A percentile compares a stretch with the other conserved stretches of the same genome.
Evolutionary conservation across 92 coral and sea anemone genomes (phyloP).

Genomic region (Bergia sp.): DNA sequence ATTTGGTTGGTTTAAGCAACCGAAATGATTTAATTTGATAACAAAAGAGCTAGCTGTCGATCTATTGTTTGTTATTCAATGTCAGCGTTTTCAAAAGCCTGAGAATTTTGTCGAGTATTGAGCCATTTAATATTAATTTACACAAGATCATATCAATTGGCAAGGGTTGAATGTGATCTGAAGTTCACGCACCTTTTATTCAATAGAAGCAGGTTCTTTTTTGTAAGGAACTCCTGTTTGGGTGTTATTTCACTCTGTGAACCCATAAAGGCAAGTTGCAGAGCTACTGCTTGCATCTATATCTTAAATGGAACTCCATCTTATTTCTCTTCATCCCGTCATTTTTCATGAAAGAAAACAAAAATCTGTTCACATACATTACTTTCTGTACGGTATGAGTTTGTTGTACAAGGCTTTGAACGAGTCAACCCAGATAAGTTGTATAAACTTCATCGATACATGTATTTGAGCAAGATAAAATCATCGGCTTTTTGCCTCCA

Average conservation of each 20-base stretch:
- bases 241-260: neutral
- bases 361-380: neutral
- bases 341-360: constrained; percentile 45
- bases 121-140: constrained; percentile 43
- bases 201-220: constrained; percentile 1
- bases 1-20: constrained; percentile 29
- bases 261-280: neutral
- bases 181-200: constrained; percentile 24
- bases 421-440: neutral
- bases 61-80: constrained; percentile 38
- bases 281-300: neutral
- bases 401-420: neutral
- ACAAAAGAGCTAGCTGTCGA: constrained; percentile 16
- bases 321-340: constrained; percentile 40
- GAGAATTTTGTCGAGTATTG: constrained; percentile 41
- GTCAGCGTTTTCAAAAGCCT: constrained; percentile 39
- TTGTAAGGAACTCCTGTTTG: neutral
- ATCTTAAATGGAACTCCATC: constrained; percentile 15
- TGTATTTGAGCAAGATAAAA: constrained; percentile 25
- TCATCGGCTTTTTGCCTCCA: constrained; percentile 7
- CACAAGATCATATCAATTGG: constrained; percentile 44
- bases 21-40: constrained; percentile 14
- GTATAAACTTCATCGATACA: constrained; percentile 18
- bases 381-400: neutral
- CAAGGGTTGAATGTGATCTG: neutral